phyloP scores from a whole-genome alignment of 64 coral and sea anemone species.

The Porites australiensis region DNA sequence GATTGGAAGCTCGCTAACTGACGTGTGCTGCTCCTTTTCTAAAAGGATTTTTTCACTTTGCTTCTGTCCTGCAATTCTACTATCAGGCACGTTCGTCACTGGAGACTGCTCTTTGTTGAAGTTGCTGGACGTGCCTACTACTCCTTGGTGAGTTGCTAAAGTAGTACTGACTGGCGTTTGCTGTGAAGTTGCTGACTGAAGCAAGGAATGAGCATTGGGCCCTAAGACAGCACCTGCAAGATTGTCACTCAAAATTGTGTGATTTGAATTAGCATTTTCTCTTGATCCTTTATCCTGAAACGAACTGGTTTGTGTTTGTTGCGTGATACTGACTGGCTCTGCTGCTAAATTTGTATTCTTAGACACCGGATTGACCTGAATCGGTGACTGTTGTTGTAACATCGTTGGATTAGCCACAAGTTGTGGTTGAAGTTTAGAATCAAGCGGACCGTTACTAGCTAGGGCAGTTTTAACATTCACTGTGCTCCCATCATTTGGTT shows the following conservation, averaged over 20 bases:
- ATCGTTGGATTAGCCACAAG: neutral
- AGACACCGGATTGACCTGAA: neutral
- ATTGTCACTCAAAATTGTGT: slow-evolving; percentile 50
- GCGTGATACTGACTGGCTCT: neutral
- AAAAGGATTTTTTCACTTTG: neutral
- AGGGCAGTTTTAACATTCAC: neutral
- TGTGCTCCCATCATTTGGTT: neutral
- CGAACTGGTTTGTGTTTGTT: neutral
- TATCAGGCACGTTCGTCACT: neutral
- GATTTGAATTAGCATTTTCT: neutral
- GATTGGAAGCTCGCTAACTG: neutral
- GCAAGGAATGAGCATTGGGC: slow-evolving; percentile 37
- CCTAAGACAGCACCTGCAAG: slow-evolving; percentile 33
- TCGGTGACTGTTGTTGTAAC: neutral
- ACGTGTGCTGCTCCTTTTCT: neutral
- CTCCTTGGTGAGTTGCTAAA: neutral
- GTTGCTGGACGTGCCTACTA: too few species aligned
- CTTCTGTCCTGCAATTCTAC: neutral
- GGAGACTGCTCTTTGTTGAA: too few species aligned
- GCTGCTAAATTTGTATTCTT: neutral
- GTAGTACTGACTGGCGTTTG: neutral
- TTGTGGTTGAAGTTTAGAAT: neutral
- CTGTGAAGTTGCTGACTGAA: neutral
- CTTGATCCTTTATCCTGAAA: neutral
- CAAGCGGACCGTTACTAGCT: neutral